Base-by-base conservation (phyloP, 2,888 invertebrate genomes). In the Ophraella communa region DNA sequence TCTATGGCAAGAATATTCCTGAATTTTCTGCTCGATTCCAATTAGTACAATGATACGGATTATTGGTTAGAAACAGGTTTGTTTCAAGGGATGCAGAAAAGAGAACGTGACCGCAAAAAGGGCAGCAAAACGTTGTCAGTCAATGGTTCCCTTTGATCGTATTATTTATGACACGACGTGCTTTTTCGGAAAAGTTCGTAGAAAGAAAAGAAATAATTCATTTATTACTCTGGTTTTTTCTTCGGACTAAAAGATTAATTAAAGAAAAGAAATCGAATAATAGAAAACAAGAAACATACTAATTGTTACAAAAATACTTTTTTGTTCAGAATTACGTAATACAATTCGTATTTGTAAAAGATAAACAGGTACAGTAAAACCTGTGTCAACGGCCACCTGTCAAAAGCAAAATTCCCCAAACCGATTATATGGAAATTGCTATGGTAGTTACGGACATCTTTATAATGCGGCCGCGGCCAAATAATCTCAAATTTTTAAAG, bases 1-100 rank as follows among this genome's bases (percentile, higher is more conserved):
- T 14, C 2, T 11, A 21, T n/a, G 4, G n/a, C n/a, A 30, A 20
- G 23, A 24, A 14, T 17, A 66, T 64, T 60, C 65, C 56, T 68
- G 71, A 69, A 71, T 71, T 71, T 66, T 71, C 71, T 72, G 73
- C 74, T 74, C 74, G 72, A 73, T 73, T 74, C 73, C 74, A 75
- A 75, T 75, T 75, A 75, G 72, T 67, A 62, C 71, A 67, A 75
- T 71, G 73, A 75, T 72, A 71, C 67, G 73, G 70, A 71, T 71
- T 72, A 75, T 75, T 75, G 73, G 73, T 70, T 69, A n/a, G 65
- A 63, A 59, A 70, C 58, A 70, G 67, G 67, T 67, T 67, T 68
- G 67, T 69, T 69, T 67, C 65, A 49, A 67, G 66, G 71, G 64
- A 68, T 66, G 66, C 67, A 69, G 68, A 64, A n/a, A n/a, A 67